A percentile compares a stretch with the other conserved stretches of the same genome.
Evolutionary conservation across 2,797 vertebrate genomes (phyloP).

Genomic region (Sylvilagus floridanus): DNA sequence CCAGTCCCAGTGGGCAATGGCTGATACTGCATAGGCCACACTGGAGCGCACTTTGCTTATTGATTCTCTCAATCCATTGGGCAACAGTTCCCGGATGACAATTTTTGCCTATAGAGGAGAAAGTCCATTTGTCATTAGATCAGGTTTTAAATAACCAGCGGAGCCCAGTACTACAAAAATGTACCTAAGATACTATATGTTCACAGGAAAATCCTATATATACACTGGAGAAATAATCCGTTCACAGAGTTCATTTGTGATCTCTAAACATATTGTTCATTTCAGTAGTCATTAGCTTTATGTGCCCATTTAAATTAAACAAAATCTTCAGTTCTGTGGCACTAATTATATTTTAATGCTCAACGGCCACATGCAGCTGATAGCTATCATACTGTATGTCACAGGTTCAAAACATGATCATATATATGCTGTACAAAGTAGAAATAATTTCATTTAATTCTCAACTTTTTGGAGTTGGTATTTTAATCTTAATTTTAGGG

Average conservation of each 20-base stretch:
- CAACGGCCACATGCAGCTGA: neutral
- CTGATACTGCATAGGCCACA: slow-evolving; percentile 97
- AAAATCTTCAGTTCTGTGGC: neutral
- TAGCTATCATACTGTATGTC: neutral
- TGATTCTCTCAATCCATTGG: slow-evolving; percentile 94
- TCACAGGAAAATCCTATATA: neutral
- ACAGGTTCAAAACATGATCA: neutral
- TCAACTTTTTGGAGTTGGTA: neutral
- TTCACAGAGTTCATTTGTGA: neutral
- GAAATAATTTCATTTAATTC: neutral
- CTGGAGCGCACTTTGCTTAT: slow-evolving; percentile 99
- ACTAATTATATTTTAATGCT: neutral
- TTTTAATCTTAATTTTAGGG: slow-evolving; percentile 26
- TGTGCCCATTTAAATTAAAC: neutral
- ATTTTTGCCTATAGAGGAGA: slow-evolving; percentile 93
- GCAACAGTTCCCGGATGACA: slow-evolving; percentile 96
- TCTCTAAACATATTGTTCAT: neutral
- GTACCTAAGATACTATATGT: accelerated
- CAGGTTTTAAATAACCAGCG: neutral
- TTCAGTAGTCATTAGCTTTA: neutral
- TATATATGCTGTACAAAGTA: neutral
- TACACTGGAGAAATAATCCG: neutral
- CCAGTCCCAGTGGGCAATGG: slow-evolving; percentile 99
- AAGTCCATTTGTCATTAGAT: neutral
- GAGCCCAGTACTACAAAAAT: neutral